A percentile compares a stretch with the other conserved stretches of the same genome.
These are phyloP conservation scores for Acrocephalus kingi DNA, from an alignment of 2,113 vertebrate genomes.

Conservation along the genomic window DNA sequence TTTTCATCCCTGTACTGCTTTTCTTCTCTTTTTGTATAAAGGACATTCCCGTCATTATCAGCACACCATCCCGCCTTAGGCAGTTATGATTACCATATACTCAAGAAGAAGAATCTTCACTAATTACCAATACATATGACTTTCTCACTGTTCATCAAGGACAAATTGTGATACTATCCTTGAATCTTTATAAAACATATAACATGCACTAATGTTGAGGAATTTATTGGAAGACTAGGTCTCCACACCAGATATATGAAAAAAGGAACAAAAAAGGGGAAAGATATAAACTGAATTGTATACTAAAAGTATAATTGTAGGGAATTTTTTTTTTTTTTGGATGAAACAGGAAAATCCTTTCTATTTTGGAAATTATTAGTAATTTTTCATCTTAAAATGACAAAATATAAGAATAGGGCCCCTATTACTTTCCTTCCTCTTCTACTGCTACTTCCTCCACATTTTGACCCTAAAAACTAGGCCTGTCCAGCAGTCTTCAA, in stretches of 20 bases:
- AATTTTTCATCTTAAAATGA: background rate
- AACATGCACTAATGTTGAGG: background rate
- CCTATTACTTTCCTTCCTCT: background rate
- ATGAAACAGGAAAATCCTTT: background rate
- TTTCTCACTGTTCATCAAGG: constrained; percentile 4
- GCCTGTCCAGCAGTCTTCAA: background rate
- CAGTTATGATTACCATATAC: background rate
- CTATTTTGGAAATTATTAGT: background rate
- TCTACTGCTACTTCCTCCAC: background rate
- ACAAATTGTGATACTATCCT: background rate
- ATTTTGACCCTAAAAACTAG: background rate
- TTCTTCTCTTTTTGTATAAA: background rate
- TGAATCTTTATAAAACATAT: background rate
- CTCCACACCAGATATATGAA: background rate
- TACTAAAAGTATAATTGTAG: background rate
- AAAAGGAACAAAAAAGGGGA: background rate
- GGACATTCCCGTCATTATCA: background rate
- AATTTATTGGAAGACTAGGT: background rate
- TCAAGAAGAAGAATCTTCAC: background rate
- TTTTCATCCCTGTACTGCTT: background rate
- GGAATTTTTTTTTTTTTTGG: accelerated
- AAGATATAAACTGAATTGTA: background rate
- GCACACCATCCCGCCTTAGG: background rate
- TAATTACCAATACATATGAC: background rate
- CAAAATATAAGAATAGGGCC: background rate